These are phyloP conservation scores for Argopecten irradians DNA, from an alignment of 1,140 invertebrate species.

Conservation along the genomic window DNA sequence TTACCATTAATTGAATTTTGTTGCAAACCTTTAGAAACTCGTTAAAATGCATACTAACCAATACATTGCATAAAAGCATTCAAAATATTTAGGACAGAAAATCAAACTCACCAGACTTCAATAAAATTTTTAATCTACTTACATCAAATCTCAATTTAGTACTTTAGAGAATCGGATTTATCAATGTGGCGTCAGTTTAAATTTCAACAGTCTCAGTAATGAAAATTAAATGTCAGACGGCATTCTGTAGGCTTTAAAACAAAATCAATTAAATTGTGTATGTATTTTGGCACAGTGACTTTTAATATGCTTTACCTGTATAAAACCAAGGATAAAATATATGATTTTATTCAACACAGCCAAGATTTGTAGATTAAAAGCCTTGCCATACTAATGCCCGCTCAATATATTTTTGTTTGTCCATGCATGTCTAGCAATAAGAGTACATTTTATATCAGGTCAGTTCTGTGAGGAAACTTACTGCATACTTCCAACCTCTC, in stretches of 20 bases:
- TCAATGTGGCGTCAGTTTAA: neutral
- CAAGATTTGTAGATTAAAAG: neutral
- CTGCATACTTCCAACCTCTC: too few relatives aligned
- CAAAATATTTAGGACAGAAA: neutral
- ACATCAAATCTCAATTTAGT: neutral
- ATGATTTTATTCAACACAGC: too few relatives aligned
- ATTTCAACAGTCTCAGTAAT: neutral
- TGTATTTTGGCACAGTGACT: neutral
- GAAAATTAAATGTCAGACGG: neutral
- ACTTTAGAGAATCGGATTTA: neutral
- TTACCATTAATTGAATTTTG: too few relatives aligned
- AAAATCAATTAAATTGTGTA: neutral
- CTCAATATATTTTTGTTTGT: neutral
- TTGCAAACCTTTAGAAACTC: too few relatives aligned
- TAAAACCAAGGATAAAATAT: neutral
- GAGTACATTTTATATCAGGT: too few relatives aligned
- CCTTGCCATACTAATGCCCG: neutral
- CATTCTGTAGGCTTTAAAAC: neutral
- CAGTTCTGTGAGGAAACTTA: too few relatives aligned
- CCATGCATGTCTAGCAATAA: neutral
- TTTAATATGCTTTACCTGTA: neutral
- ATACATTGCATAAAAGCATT: too few relatives aligned
- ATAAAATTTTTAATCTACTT: neutral
- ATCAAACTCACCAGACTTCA: neutral
- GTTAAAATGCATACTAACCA: too few relatives aligned